Evolutionary conservation across 1,140 invertebrate genomes (phyloP).

Genomic region (Lamellibrachia luymesi): DNA sequence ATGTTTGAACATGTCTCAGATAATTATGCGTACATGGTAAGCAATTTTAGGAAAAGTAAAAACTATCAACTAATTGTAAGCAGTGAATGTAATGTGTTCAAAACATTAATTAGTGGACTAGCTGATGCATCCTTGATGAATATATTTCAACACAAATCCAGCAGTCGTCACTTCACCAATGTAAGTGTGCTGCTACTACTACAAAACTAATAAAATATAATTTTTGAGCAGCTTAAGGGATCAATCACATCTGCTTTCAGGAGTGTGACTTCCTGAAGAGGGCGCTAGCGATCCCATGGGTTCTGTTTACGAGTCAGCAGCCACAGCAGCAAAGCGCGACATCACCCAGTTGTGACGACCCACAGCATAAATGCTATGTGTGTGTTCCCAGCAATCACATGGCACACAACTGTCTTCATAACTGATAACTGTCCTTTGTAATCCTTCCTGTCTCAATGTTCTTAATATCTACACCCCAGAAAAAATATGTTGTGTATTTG

Average conservation of each 20-base stretch:
- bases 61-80: background rate
- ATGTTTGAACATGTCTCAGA: background rate
- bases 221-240: slow-evolving; percentile 7
- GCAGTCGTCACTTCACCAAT: background rate
- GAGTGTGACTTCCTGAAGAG: slow-evolving; percentile 58
- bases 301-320: slow-evolving; percentile 61
- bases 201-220: background rate
- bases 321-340: slow-evolving; percentile 60
- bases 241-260: slow-evolving; percentile 34
- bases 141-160: background rate
- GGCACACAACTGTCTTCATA: background rate
- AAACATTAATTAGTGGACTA: background rate
- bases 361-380: slow-evolving; percentile 55
- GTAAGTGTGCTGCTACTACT: no score
- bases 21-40: background rate
- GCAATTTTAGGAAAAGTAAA: background rate
- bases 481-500: no score
- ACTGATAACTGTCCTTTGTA: background rate
- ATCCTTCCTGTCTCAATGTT: background rate
- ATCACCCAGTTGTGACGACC: slow-evolving; percentile 57
- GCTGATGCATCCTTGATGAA: no score
- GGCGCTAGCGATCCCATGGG: slow-evolving; percentile 60
- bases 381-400: slow-evolving; percentile 3
- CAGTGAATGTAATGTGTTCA: background rate
- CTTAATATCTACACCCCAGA: no score